Evolutionary conservation across 2,888 invertebrate genomes (phyloP), one percentile per base, ranked within the genome.

Genomic region (Drosophila fungiperda): DNA sequence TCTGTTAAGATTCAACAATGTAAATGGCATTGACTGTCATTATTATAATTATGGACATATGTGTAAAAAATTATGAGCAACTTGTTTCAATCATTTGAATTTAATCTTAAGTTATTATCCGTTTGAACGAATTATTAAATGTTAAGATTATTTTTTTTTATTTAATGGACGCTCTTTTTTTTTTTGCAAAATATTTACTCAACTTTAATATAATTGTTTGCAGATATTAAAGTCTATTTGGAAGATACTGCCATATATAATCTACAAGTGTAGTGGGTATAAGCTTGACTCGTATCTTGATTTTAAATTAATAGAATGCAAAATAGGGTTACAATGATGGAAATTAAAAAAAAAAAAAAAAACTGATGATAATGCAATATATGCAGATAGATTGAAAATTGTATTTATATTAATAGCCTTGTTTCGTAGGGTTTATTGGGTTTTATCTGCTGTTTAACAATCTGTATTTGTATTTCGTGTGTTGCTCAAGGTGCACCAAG

Each of bases 371-470:
- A 20, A 1, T 20, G 12, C 12, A 20, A 45, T 45, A 23, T 45
- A 45, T 23, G 15, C 8, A 8, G 8, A 45, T 15, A 23, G 4
- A 45, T 45, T 20, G 15, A 45, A 45, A 45, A 8, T 26, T 8
- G 45, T 23, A 23, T 45, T 50, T 36, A 26, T 12, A 50, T 33
- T 35, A 15, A 23, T 32, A 67, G 29, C 8, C 53, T 15, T 52
- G 23, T 45, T 71, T 40, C 20, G 61, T 69, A 17, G 4, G 53
- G 48, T 63, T 72, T 64, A 73, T 62, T 72, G 48, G 48, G 59
- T 49, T 75, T 80, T n/a, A 64, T 53, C 55, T 65, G 59, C 49
- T 62, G 53, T 62, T 52, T 49, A 32, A 68, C 35, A 68, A 52
- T 36, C 40, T 55, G 50, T 53, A 45, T 49, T 49, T 54, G 38